Conservation (phyloP, 2,113 vertebrate species). For the Ramphastos sulfuratus region DNA sequence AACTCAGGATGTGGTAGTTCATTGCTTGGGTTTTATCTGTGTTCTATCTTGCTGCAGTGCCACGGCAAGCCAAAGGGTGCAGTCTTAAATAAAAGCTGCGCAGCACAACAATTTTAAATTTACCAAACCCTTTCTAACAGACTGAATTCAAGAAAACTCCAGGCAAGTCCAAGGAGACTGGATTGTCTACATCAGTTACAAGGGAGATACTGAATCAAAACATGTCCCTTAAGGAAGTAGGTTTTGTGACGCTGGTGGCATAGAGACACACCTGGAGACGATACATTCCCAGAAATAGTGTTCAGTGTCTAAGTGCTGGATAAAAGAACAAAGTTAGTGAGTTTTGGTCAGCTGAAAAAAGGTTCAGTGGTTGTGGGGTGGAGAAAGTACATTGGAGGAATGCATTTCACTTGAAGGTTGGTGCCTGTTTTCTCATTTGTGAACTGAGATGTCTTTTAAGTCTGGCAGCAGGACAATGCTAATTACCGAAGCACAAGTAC, state of each 20-base stretch:
- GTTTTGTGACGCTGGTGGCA: background rate
- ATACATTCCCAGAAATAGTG: background rate
- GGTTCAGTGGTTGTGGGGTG: background rate
- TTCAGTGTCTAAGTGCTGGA: rapidly evolving
- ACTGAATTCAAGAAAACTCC: background rate
- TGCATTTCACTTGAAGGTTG: background rate
- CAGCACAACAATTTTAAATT: background rate
- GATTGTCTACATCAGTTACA: rapidly evolving
- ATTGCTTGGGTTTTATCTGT: background rate
- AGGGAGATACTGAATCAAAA: background rate
- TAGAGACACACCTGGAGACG: rapidly evolving
- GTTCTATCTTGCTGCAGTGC: rapidly evolving
- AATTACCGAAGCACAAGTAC: background rate
- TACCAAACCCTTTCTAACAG: background rate
- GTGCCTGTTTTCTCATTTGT: background rate
- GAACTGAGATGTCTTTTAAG: background rate
- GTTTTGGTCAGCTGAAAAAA: background rate
- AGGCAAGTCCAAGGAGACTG: background rate
- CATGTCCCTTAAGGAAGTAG: background rate
- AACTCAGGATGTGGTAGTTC: background rate
- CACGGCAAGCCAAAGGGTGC: rapidly evolving
- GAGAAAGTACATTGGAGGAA: background rate
- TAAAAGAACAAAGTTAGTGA: background rate
- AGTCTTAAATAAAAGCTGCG: background rate
- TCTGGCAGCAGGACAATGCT: background rate